Base-by-base conservation (phyloP, 92 coral and sea anemone genomes). In the Muricea muricata region DNA sequence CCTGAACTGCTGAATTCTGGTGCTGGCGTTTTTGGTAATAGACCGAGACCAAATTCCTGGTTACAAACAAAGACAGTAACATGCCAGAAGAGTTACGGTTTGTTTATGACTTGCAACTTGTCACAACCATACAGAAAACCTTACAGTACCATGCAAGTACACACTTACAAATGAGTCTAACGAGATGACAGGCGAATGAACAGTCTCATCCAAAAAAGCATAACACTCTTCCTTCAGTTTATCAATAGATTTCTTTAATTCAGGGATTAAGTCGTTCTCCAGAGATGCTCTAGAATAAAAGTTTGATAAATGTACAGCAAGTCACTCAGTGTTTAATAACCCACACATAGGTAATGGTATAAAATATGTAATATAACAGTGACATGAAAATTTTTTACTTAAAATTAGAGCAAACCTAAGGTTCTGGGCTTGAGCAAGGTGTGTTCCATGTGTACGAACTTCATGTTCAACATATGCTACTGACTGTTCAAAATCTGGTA, bases 1-100 rank as follows among this genome's bases (percentile, higher is more conserved):
- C 84, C 94, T 15, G 94, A 90, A 15, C 97, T 92, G 26, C 80
- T 83, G 81, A 97, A 97, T 2, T 97, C 93, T 37, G 93, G 91
- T 7, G 99, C 93, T n/a, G 99, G 99, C 21, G 99, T 93, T 2
- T 94, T 88, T 21, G 96, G 99, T 23, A 90, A 81, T n/a, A 97
- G 87, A 66, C 98, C 98, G 9, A 97, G 84, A 50, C 93, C 97
- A 82, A 90, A 89, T 48, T 82, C 86, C 94, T 91, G 47, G 63
- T 58, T 47, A 40, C 29, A 52, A 18, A 29, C 12, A 37, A 41
- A 42, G 71, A 17, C n/a, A 70, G 26, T 50, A n/a, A n/a, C 7
- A 31, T 29, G 80, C 66, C 8, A 57, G 50, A 11, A 71, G n/a
- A n/a, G n/a, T n/a, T n/a, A n/a, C n/a, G n/a, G n/a, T n/a, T n/a